Percentiles rank a stretch among this genome's conserved stretches.
Evolutionary conservation across 2,113 vertebrate genomes (phyloP).

Genomic region (Parus major): DNA sequence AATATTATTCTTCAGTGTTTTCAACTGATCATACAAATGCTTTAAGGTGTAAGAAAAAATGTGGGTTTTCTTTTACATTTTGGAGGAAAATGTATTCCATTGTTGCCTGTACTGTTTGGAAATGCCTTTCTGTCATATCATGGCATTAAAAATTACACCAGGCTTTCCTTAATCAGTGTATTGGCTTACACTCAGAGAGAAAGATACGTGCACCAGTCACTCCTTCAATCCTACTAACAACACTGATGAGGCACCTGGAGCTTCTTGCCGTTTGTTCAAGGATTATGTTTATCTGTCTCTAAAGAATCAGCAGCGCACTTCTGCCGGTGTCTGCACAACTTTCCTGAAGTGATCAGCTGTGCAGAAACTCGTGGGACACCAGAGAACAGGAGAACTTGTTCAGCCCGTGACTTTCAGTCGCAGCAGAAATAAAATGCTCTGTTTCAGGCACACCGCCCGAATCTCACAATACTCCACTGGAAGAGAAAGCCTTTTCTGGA

Average conservation of each 20-base stretch:
- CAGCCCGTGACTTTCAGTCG: fast-evolving
- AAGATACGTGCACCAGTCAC: not conserved
- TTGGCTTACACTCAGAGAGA: not conserved
- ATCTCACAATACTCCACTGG: not conserved
- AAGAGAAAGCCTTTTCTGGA: not conserved
- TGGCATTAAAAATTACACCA: not conserved
- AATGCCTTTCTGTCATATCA: not conserved
- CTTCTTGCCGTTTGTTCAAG: not conserved
- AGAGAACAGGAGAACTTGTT: fast-evolving
- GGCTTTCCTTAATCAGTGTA: not conserved
- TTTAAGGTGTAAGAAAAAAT: not conserved
- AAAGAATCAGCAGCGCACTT: not conserved
- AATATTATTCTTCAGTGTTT: not conserved
- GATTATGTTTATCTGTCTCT: not conserved
- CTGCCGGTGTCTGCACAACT: not conserved
- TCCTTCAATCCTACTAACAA: not conserved
- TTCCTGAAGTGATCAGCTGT: not conserved
- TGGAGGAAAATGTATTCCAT: not conserved
- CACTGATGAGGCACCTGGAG: not conserved
- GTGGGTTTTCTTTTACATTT: not conserved
- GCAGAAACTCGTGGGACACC: not conserved
- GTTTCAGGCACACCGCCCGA: too few species aligned
- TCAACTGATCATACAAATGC: not conserved
- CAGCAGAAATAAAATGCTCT: not conserved
- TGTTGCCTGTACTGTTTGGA: not conserved